A percentile compares a stretch with the other conserved stretches of the same genome.
Evolutionary conservation across 2,113 vertebrate species (phyloP).

Genomic region (Salvator merianae): DNA sequence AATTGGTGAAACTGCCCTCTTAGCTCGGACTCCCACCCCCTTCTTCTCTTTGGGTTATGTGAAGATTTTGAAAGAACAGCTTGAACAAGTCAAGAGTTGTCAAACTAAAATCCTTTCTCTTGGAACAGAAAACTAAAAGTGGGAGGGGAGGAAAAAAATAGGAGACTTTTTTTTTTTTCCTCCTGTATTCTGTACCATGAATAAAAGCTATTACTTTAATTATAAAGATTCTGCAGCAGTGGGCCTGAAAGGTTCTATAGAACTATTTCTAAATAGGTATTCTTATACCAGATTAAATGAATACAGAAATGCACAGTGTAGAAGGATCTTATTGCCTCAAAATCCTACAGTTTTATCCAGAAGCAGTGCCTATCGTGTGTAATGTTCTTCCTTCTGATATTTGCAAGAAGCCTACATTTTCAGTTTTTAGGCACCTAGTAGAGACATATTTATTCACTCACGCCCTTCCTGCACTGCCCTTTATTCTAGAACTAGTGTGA

Average conservation of each 20-base stretch:
- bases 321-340: no score
- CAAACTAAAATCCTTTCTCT: slow-evolving; percentile 13
- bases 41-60: neutral
- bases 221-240: neutral
- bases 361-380: no score
- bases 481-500: no score
- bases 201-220: neutral
- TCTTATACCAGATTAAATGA: neutral
- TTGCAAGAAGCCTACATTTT: no score
- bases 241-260: neutral
- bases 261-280: neutral
- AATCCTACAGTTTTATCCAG: no score
- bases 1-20: slow-evolving; percentile 22
- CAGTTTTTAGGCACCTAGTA: no score
- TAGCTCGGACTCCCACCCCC: slow-evolving; percentile 21
- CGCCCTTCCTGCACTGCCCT: no score
- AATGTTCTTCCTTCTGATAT: no score
- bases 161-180: neutral
- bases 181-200: neutral
- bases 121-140: slow-evolving; percentile 8
- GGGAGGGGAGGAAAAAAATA: neutral
- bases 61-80: slow-evolving; percentile 10
- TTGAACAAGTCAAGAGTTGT: slow-evolving; percentile 24
- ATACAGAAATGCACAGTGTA: neutral
- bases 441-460: no score